Percentiles rank a stretch among this genome's conserved stretches.
phyloP scores from a whole-genome alignment of 1,140 invertebrate species.

The Nixonia krombeini region DNA sequence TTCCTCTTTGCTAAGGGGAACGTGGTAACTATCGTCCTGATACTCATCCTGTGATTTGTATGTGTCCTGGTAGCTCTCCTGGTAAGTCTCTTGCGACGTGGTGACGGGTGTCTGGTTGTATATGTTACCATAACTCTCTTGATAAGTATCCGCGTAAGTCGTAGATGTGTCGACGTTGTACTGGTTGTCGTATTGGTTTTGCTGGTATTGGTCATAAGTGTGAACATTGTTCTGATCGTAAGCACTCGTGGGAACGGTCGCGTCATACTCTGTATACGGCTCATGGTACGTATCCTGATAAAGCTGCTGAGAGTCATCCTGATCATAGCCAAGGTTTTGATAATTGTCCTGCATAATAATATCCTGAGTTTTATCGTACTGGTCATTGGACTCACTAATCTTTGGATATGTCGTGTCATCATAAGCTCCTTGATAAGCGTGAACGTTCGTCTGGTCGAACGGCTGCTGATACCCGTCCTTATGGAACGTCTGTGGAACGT shows the following conservation, averaged over 20 bases:
- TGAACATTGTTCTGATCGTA: slow-evolving; percentile 56
- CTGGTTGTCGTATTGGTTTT: slow-evolving; percentile 55
- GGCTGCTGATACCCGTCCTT: slow-evolving; percentile 54
- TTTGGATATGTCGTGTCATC: slow-evolving; percentile 56
- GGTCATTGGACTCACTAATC: slow-evolving; percentile 46
- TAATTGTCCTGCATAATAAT: slow-evolving; percentile 57
- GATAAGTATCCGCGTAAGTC: slow-evolving; percentile 49
- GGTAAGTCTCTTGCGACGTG: slow-evolving; percentile 39
- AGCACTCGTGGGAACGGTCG: slow-evolving; percentile 43
- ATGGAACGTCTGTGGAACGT: slow-evolving; percentile 51
- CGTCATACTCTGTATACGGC: slow-evolving; percentile 48
- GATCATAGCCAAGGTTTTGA: slow-evolving; percentile 53
- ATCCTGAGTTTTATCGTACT: slow-evolving; percentile 54
- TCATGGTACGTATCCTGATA: slow-evolving; percentile 57
- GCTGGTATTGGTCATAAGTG: slow-evolving; percentile 50
- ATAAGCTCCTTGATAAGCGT: slow-evolving; percentile 70
- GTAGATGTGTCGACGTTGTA: slow-evolving; percentile 57
- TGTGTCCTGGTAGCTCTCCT: slow-evolving; percentile 36
- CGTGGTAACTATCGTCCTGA: slow-evolving; percentile 46
- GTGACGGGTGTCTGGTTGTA: slow-evolving; percentile 46
- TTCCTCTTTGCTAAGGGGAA: slow-evolving; percentile 56
- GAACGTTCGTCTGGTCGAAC: slow-evolving; percentile 63
- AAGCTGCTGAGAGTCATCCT: slow-evolving; percentile 56
- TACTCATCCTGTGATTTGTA: slow-evolving; percentile 50
- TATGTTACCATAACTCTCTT: slow-evolving; percentile 45